These are phyloP conservation scores for Apodemus sylvaticus DNA, from an alignment of 2,113 vertebrate species.

Conservation along the genomic window DNA sequence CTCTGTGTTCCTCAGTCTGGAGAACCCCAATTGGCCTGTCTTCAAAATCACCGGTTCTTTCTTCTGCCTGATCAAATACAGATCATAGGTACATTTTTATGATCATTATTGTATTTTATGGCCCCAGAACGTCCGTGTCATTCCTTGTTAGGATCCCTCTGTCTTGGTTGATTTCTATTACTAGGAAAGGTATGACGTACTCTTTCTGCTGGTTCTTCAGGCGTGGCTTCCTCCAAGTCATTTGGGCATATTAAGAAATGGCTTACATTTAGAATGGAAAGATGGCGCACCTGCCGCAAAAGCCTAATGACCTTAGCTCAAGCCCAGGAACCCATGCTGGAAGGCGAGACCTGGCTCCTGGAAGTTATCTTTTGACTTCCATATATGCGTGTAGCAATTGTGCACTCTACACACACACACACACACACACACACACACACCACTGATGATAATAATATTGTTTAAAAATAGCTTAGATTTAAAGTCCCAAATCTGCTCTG, in stretches of 20 bases:
- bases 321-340: neutral
- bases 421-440: neutral
- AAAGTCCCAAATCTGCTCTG: neutral
- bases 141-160: neutral
- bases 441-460: neutral
- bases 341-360: neutral
- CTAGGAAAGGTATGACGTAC: neutral
- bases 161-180: neutral
- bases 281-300: neutral
- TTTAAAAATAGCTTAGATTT: constrained; percentile 7
- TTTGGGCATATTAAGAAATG: neutral
- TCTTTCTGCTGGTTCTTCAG: neutral
- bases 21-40: neutral
- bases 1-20: neutral
- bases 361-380: neutral
- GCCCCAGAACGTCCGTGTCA: neutral
- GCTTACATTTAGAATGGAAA: neutral
- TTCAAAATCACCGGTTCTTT: constrained; percentile 30
- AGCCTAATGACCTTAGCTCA: neutral
- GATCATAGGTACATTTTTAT: neutral
- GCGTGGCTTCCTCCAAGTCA: neutral
- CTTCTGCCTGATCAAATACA: neutral
- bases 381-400: neutral
- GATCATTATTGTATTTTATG: constrained; percentile 4
- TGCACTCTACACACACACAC: neutral